Conservation (phyloP, 2,888 invertebrate genomes). For the Germaria angustata region DNA sequence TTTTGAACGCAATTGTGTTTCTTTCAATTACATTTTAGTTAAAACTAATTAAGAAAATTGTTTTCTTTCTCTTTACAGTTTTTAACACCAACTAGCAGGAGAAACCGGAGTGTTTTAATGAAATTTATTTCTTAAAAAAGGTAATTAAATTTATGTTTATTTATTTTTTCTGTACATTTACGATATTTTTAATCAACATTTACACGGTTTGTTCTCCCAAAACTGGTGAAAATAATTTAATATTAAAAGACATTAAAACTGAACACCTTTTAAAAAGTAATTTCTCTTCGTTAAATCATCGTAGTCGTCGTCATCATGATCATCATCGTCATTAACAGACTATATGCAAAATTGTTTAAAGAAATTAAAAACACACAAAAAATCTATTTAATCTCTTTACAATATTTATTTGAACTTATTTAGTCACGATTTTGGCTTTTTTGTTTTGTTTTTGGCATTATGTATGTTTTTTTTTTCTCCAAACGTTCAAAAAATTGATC, state of each 20-base stretch:
- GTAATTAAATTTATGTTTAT: conserved; percentile 50
- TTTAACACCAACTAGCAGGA: conserved; percentile 35
- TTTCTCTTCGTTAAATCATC: conserved; percentile 43
- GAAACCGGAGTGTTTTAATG: conserved; percentile 41
- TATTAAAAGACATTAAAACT: not conserved
- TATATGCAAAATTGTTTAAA: conserved; percentile 35
- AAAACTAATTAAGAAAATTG: not conserved
- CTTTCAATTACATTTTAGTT: too few relatives aligned
- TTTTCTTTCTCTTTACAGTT: conserved; percentile 51
- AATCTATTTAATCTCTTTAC: conserved; percentile 25
- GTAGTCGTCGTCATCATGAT: not conserved
- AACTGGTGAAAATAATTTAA: conserved; percentile 35
- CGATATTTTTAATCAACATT: conserved; percentile 34
- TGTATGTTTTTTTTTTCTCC: conserved; percentile 4
- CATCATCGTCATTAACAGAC: not conserved
- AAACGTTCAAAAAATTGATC: conserved; percentile 36
- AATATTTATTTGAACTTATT: conserved; percentile 45
- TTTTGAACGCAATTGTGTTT: too few relatives aligned
- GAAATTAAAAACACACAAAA: conserved; percentile 17
- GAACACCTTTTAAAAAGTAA: conserved; percentile 45
- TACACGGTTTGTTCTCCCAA: not conserved
- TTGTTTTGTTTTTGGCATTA: conserved; percentile 29
- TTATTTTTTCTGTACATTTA: not conserved
- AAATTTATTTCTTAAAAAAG: conserved; percentile 63
- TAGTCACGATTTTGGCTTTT: conserved; percentile 54